Evolutionary conservation across 2,797 vertebrate species (phyloP).

Genomic region (Platalea minor): DNA sequence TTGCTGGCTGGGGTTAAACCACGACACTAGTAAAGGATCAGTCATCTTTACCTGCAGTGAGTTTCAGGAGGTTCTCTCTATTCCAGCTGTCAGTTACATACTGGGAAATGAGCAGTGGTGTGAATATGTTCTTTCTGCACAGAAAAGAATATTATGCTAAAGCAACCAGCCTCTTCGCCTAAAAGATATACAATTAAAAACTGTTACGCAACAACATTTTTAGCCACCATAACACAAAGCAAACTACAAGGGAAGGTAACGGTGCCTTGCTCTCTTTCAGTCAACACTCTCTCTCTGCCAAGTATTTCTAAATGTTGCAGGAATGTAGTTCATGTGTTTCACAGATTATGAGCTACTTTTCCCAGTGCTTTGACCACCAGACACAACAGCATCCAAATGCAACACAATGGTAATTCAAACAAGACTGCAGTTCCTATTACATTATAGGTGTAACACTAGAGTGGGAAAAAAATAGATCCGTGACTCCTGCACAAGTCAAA

Average conservation of each 20-base stretch:
- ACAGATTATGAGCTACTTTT: constrained; percentile 65
- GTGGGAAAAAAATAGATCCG: background rate
- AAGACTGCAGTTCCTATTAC: background rate
- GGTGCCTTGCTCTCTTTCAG: constrained; percentile 53
- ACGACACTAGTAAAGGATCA: background rate
- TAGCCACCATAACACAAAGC: background rate
- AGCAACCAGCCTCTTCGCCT: background rate
- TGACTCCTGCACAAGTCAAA: background rate
- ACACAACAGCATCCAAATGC: constrained; percentile 44
- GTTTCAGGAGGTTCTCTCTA: background rate
- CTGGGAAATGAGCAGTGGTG: background rate
- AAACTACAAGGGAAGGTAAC: constrained; percentile 42
- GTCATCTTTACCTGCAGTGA: background rate
- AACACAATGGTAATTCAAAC: constrained; percentile 31
- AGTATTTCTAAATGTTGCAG: constrained; percentile 55
- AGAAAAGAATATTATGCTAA: background rate
- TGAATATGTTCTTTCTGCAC: background rate
- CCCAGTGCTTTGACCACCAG: constrained; percentile 45
- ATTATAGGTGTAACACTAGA: background rate
- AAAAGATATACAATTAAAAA: background rate
- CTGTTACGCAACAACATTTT: background rate
- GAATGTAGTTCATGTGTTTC: constrained; percentile 68
- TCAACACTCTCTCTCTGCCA: constrained; percentile 55
- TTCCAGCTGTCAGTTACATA: background rate
- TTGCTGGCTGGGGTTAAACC: no score